A percentile compares a stretch with the other conserved stretches of the same genome.
Evolutionary conservation across 1,140 invertebrate genomes (phyloP).

Genomic region (Drusus annulatus): DNA sequence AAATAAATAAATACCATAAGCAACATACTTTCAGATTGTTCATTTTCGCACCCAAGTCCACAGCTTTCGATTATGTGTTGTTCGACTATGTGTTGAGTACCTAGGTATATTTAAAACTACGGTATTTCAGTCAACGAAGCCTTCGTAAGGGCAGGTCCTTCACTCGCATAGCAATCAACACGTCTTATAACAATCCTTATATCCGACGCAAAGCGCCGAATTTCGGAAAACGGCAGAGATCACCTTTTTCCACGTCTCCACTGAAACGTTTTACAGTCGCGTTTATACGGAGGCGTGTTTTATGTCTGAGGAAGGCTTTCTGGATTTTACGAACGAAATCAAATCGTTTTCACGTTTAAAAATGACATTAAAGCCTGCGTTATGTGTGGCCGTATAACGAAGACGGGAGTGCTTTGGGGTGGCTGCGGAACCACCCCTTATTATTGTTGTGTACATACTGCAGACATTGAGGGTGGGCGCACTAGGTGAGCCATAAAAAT

Average conservation of each 20-base stretch:
- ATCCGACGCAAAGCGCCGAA: neutral
- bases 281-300: slow-evolving; percentile 19
- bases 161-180: too few species aligned
- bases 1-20: too few species aligned
- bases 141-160: too few species aligned
- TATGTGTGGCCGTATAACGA: slow-evolving; percentile 21
- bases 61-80: too few species aligned
- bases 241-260: slow-evolving; percentile 4
- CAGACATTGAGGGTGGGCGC: too few species aligned
- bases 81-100: too few species aligned
- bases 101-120: too few species aligned
- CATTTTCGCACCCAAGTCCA: too few species aligned
- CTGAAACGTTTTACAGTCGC: slow-evolving; percentile 9
- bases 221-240: neutral
- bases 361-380: slow-evolving; percentile 21
- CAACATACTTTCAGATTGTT: too few species aligned
- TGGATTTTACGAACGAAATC: slow-evolving; percentile 22
- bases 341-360: slow-evolving; percentile 32
- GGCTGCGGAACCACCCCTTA: neutral
- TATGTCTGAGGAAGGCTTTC: neutral
- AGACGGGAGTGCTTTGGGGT: neutral
- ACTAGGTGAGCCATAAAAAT: too few species aligned
- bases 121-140: too few species aligned
- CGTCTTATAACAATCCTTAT: neutral
- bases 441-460: neutral